Base-by-base conservation (phyloP, 1,140 invertebrate genomes). In the Acyrthosiphon pisum region DNA sequence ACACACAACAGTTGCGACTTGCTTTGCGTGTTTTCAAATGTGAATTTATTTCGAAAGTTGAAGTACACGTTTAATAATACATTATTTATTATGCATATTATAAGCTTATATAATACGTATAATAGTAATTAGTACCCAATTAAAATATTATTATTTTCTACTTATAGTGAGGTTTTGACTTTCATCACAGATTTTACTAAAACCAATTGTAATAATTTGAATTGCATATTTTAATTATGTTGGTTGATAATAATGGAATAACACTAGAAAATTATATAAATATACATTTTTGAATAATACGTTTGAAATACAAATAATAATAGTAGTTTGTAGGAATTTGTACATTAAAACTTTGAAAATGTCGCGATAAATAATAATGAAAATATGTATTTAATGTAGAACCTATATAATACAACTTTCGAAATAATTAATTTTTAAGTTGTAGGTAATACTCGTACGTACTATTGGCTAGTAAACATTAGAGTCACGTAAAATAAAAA, bases 401-500 rank as follows among this genome's bases (percentile, higher is more conserved):
- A 68, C 9, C 11, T 68, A 14, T 68, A 68, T 68, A 68, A 68
- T 68, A 68, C 60, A 68, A 68, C 60, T 68, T 68, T 68, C 60
- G 60, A 68, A 68, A 68, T 68, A 68, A 68, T 68, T 68, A 68
- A 68, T 68, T 68, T 23, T 60, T 68, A 68, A n/a, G 60, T 68
- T 30, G 30, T 68, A 11, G 4, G 23, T 56, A 26, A 26, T 56
- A 56, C 56, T 56, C 26, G 1, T 56, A 56, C 8, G 23, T 30
- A 56, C 53, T 56, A 76, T n/a, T 76, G n/a, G 7, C 35, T 81
- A 84, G 22, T 41, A 41, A 41, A 41, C 20, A 86, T 68, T 41
- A 86, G 22, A 86, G 37, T 86, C 83, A 86, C 83, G 41, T 44
- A 86, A 26, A n/a, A 87, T 44, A 86, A 26, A n/a, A 87, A 46